Base-by-base conservation (phyloP, 2,113 vertebrate species). In the Mystacornis crossleyi region DNA sequence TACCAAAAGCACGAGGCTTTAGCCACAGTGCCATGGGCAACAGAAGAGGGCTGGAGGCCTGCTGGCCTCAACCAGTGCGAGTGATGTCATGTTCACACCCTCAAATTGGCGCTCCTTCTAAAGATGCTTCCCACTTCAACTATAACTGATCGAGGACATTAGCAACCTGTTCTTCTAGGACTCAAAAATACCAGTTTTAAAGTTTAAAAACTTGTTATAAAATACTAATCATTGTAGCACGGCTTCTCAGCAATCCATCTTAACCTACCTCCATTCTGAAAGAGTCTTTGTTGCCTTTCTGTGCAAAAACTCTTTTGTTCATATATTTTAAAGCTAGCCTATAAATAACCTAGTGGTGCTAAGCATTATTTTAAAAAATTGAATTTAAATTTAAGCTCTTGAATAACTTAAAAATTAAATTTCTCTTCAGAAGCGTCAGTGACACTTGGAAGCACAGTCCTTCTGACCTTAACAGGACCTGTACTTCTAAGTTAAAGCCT, bases 21-120 rank as follows among this genome's bases (percentile, higher is more conserved):
- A 90, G 50, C 28, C 2, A 2, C 26, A 67, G 31, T 18, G 18
- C 18, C 23, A 38, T 7, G 5, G 29, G 28, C 53, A 57, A 45
- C 6, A 72, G 33, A 33, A 74, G 47, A 86, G 29, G 25, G 28
- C 31, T 80, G 29, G 36, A 74, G 24, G 34, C 54, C 1, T 54
- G 26, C 10, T 60, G 75, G 43, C 54, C 43, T 55, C 24, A 87
- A 43, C 6, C 6, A 47, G 28, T 5, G 6, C 0, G 0, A 75
- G 4, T 6, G 8, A 34, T 86, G 10, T 21, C 7, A 13, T 5
- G 2, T 10, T 58, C 64, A 81, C 1, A 4, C 8, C 12, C 66
- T 80, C 58, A 62, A 12, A 81, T 11, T 24, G n/a, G 8, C 18
- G 24, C 38, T 54, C 45, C 31, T 85, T 50, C 25, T 87, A 48